Percentiles rank a stretch among this genome's conserved stretches.
These are phyloP conservation scores for Halcyon smyrnensis DNA, from an alignment of 2,797 vertebrate genomes.

Conservation along the genomic window DNA sequence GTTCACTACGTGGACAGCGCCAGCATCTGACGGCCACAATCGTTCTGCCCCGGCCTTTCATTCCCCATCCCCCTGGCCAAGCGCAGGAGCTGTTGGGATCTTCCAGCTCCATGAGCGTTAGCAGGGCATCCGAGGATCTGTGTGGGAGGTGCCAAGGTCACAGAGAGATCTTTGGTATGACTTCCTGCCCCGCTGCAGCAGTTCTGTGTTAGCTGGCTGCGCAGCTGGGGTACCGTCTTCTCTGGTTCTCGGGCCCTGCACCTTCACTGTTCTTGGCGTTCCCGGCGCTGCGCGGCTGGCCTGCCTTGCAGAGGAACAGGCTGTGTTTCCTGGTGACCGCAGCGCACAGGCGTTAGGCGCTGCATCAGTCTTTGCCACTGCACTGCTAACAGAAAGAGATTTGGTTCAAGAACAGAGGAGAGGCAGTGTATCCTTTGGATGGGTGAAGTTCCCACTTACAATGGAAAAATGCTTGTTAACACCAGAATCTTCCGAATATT, in stretches of 20 bases:
- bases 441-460: background rate
- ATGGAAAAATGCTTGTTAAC: background rate
- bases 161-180: background rate
- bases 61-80: background rate
- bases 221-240: fast-evolving
- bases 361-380: background rate
- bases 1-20: background rate
- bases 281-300: background rate
- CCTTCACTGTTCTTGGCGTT: background rate
- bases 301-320: background rate
- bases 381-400: background rate
- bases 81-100: background rate
- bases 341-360: background rate
- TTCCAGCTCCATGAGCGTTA: background rate
- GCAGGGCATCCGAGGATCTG: background rate
- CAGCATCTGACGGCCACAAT: background rate
- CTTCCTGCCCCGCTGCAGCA: background rate
- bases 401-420: background rate
- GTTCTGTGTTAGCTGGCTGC: background rate
- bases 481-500: background rate
- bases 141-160: background rate
- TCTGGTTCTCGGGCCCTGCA: background rate
- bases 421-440: background rate
- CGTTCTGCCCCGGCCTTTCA: background rate
- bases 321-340: background rate